Evolutionary conservation across 2,113 vertebrate genomes (phyloP).

Genomic region (Mormyrus iriodes): DNA sequence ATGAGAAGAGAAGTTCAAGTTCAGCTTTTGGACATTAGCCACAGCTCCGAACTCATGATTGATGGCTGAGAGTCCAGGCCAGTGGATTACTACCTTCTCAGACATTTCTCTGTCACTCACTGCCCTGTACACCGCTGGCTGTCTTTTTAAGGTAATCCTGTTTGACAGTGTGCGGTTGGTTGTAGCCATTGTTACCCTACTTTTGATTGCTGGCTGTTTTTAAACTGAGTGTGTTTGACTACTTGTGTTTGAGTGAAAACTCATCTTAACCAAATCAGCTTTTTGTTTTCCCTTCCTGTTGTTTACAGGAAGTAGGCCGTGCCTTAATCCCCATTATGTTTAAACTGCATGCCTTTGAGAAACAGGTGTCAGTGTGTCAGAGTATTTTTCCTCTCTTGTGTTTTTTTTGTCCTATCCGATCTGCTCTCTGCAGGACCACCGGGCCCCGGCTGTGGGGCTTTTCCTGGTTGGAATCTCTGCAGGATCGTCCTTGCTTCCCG

Average conservation of each 20-base stretch:
- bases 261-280: not conserved
- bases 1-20: not conserved
- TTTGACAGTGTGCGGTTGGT: not conserved
- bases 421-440: constrained; percentile 50
- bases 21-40: not conserved
- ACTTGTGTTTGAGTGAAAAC: not conserved
- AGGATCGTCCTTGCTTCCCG: constrained; percentile 34
- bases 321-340: not conserved
- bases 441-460: constrained; percentile 59
- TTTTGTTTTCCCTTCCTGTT: not conserved
- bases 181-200: not conserved
- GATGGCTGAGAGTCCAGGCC: constrained; percentile 45
- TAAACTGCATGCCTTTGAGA: not conserved
- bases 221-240: not conserved
- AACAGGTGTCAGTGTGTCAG: not conserved
- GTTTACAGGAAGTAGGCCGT: not conserved
- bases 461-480: constrained; percentile 56
- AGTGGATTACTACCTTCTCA: constrained; percentile 35
- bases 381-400: not conserved
- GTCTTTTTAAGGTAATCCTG: constrained; percentile 56
- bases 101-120: constrained; percentile 41
- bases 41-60: not conserved
- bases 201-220: not conserved
- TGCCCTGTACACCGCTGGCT: constrained; percentile 45
- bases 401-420: not conserved